These are phyloP conservation scores for Stenoptilia bipunctidactyla DNA, from an alignment of 2,888 invertebrate genomes.

Conservation along the genomic window DNA sequence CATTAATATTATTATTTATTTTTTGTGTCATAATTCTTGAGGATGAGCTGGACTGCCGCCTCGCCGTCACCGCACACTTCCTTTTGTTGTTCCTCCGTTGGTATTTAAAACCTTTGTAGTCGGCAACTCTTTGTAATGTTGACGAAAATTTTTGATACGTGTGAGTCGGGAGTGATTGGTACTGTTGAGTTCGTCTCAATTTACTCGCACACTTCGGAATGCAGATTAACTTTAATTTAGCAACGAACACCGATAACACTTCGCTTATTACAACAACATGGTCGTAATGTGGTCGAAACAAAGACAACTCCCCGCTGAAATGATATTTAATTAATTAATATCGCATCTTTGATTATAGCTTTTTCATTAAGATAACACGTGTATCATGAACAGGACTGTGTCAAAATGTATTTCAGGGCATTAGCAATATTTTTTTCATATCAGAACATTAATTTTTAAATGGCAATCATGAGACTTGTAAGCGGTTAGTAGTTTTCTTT, in stretches of 20 bases:
- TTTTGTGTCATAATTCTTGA: conserved; percentile 47
- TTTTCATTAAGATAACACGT: too few species aligned
- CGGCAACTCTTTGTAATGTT: neutral
- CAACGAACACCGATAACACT: too few species aligned
- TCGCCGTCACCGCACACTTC: conserved; percentile 23
- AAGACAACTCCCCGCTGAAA: too few species aligned
- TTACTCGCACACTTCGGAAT: too few species aligned
- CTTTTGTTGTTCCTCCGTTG: conserved; percentile 15
- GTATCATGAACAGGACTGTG: neutral
- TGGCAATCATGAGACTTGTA: conserved; percentile 3
- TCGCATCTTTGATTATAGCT: too few species aligned
- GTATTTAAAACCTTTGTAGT: neutral
- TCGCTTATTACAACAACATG: conserved; percentile 2
- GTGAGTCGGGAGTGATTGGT: neutral
- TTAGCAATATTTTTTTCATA: too few species aligned
- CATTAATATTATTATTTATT: conserved; percentile 30
- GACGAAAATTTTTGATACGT: neutral
- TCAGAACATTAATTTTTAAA: too few species aligned
- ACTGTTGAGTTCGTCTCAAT: neutral
- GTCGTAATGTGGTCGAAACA: conserved; percentile 5
- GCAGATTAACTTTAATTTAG: too few species aligned
- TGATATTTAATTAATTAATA: too few species aligned
- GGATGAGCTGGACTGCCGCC: conserved; percentile 33
- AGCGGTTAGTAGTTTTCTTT: conserved; percentile 28
- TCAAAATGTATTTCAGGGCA: too few species aligned